phyloP scores from a whole-genome alignment of 2,113 vertebrate genomes.

The Brachionichthys hirsutus region DNA sequence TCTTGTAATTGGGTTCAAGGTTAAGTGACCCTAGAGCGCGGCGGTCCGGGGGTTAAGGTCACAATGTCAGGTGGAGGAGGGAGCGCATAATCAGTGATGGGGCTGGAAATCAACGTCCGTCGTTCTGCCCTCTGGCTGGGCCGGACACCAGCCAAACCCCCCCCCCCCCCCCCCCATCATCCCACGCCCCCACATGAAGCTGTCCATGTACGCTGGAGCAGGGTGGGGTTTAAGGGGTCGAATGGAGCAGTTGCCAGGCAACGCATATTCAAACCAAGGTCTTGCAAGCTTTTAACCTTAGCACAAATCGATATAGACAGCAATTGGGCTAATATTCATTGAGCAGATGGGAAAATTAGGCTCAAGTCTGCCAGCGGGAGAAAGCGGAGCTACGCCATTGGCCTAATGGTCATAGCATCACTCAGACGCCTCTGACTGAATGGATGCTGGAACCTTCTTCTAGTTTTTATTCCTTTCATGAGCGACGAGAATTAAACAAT shows the following conservation, averaged over 20 bases:
- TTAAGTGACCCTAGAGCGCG: slow-evolving; percentile 79
- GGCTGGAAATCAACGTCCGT: slow-evolving; percentile 72
- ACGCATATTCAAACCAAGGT: slow-evolving; percentile 72
- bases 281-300: slow-evolving; percentile 79
- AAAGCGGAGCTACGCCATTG: slow-evolving; percentile 23
- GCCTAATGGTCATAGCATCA: slow-evolving; percentile 33
- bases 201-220: slow-evolving; percentile 16
- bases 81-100: slow-evolving; percentile 79
- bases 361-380: slow-evolving; percentile 48
- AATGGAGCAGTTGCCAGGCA: slow-evolving; percentile 70
- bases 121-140: slow-evolving; percentile 63
- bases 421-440: slow-evolving; percentile 47
- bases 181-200: slow-evolving; percentile 21
- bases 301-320: slow-evolving; percentile 69
- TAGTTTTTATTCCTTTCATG: too few species aligned
- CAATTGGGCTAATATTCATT: slow-evolving; percentile 75
- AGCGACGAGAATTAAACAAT: too few species aligned
- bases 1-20: slow-evolving; percentile 87
- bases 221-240: slow-evolving; percentile 36
- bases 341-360: slow-evolving; percentile 75
- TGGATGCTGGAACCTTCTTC: slow-evolving; percentile 8
- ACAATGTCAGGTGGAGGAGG: slow-evolving; percentile 70
- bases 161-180: slow-evolving; percentile 34
- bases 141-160: slow-evolving; percentile 32
- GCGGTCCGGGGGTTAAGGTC: slow-evolving; percentile 77